phyloP scores from a whole-genome alignment of 2,113 vertebrate species.

The Xiphorhynchus elegans region DNA sequence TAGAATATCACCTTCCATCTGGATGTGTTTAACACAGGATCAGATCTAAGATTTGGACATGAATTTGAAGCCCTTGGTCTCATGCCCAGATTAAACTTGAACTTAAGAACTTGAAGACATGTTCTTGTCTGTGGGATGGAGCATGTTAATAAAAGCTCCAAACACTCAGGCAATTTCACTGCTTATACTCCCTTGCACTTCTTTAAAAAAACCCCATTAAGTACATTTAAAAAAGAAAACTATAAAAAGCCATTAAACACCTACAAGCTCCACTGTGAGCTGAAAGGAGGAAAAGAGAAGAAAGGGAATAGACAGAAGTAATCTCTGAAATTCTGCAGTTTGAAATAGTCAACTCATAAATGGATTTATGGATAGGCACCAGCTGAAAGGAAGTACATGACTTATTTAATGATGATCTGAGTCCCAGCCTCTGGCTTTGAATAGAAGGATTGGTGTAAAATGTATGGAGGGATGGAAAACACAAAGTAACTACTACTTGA shows the following conservation, averaged over 20 bases:
- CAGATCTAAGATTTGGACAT: constrained; percentile 36
- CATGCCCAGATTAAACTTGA: constrained; percentile 45
- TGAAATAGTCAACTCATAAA: neutral
- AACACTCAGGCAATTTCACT: neutral
- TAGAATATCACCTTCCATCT: constrained; percentile 66
- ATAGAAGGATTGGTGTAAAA: neutral
- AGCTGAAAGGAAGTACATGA: neutral
- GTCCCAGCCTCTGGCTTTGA: neutral
- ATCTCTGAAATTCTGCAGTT: neutral
- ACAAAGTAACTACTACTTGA: neutral
- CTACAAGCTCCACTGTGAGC: neutral
- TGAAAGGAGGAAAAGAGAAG: neutral
- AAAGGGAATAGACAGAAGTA: neutral
- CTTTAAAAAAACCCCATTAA: fast-evolving
- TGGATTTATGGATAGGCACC: neutral
- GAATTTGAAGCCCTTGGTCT: constrained; percentile 45
- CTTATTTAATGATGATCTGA: neutral
- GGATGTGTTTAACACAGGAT: constrained; percentile 41
- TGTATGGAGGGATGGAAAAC: neutral
- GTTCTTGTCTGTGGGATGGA: neutral
- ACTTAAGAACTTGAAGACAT: constrained; percentile 18
- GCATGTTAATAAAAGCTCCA: constrained; percentile 1
- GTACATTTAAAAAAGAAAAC: neutral
- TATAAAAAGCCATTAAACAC: neutral
- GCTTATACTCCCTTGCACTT: neutral